A percentile compares a stretch with the other conserved stretches of the same genome.
These are phyloP conservation scores for Bujurquina vittata DNA, from an alignment of 2,113 vertebrate genomes.

Conservation along the genomic window DNA sequence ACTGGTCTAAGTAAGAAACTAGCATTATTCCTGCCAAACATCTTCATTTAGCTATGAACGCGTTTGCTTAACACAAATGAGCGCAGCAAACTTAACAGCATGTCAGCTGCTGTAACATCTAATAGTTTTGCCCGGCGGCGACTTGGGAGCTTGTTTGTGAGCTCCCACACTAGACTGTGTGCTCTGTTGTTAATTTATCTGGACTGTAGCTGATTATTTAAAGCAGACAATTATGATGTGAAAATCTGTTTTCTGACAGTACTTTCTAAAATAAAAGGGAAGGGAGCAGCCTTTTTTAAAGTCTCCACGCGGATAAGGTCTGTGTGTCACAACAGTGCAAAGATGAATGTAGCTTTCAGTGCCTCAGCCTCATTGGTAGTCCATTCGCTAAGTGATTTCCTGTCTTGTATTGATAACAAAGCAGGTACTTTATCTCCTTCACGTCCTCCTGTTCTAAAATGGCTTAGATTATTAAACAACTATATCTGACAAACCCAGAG, in stretches of 20 bases:
- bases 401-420: conserved; percentile 58
- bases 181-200: background rate
- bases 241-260: background rate
- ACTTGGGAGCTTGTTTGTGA: background rate
- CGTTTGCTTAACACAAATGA: background rate
- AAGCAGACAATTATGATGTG: background rate
- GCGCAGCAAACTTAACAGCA: background rate
- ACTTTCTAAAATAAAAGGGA: background rate
- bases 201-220: background rate
- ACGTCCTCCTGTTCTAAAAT: conserved; percentile 32
- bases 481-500: conserved; percentile 20
- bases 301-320: conserved; percentile 9
- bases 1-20: conserved; percentile 6
- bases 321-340: conserved; percentile 25
- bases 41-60: background rate
- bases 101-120: background rate
- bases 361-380: conserved; percentile 26
- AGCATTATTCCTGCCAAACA: background rate
- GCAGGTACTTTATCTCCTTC: conserved; percentile 52
- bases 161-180: background rate
- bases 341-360: conserved; percentile 40
- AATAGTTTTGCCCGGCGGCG: background rate
- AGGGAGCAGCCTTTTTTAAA: background rate
- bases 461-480: conserved; percentile 53
- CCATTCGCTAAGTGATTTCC: conserved; percentile 55